These are phyloP conservation scores for Pseudorasbora parva DNA, from an alignment of 2,113 vertebrate species.

Conservation along the genomic window DNA sequence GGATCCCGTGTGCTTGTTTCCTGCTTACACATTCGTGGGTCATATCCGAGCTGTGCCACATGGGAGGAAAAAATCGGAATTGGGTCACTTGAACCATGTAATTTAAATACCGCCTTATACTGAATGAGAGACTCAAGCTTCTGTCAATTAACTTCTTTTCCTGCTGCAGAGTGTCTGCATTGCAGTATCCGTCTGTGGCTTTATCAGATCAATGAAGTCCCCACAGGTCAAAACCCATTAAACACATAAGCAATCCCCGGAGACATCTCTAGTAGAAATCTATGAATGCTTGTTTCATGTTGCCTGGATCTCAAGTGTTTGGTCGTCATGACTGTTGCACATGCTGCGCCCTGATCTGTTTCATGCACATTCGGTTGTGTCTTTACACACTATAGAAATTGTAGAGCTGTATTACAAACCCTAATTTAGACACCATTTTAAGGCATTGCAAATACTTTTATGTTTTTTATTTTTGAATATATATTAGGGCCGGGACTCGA, in stretches of 20 bases:
- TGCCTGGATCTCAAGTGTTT: background rate
- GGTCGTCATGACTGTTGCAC: background rate
- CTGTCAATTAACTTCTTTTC: background rate
- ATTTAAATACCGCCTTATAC: background rate
- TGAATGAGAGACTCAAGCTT: background rate
- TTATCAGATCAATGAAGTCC: constrained; percentile 23
- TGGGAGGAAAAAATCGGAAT: too few species aligned
- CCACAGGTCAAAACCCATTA: constrained; percentile 15
- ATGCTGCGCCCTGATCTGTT: background rate
- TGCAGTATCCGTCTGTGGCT: background rate
- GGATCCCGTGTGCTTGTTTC: too few species aligned
- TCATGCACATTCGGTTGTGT: background rate
- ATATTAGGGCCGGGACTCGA: too few species aligned
- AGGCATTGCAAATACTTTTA: background rate
- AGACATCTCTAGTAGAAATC: background rate
- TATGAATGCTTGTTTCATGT: background rate
- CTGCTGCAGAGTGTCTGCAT: constrained; percentile 5
- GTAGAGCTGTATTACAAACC: background rate
- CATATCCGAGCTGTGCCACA: background rate
- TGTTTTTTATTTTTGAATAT: too few species aligned
- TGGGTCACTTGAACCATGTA: too few species aligned
- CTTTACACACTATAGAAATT: background rate
- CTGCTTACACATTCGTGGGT: too few species aligned
- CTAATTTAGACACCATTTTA: background rate
- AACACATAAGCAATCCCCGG: background rate